Percentiles rank a stretch among this genome's conserved stretches.
Evolutionary conservation across 2,113 vertebrate genomes (phyloP).

Genomic region (Octodon degus): DNA sequence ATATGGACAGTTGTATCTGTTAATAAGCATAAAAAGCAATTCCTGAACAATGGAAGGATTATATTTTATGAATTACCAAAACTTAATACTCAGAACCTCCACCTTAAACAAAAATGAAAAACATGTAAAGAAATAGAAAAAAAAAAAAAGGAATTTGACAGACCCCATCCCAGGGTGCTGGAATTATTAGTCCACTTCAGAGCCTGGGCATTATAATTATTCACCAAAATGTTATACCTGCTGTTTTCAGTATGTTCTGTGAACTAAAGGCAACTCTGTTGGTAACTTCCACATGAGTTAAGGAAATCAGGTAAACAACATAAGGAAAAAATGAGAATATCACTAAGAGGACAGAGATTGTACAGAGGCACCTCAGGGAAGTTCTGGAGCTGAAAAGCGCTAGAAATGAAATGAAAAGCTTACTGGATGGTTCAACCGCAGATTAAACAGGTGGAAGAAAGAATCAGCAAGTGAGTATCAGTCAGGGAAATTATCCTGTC

Average conservation of each 20-base stretch:
- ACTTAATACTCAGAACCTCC: background rate
- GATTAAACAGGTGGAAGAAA: background rate
- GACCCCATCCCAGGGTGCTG: background rate
- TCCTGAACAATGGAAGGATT: background rate
- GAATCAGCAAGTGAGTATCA: background rate
- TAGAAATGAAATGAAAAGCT: background rate
- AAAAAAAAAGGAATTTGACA: background rate
- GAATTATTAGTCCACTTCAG: background rate
- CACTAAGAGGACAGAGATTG: background rate
- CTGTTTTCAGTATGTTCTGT: background rate
- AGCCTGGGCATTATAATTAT: background rate
- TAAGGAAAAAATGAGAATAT: background rate
- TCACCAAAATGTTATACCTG: background rate
- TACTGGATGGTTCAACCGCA: background rate
- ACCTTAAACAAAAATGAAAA: background rate
- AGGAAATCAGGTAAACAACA: constrained; percentile 4
- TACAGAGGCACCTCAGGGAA: background rate
- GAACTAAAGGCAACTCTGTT: background rate
- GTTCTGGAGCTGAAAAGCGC: background rate
- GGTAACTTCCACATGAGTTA: background rate
- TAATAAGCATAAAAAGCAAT: background rate
- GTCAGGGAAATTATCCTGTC: background rate
- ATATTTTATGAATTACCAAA: background rate
- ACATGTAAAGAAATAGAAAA: background rate
- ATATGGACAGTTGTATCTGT: background rate